Base-by-base conservation (phyloP, 2,113 vertebrate genomes). In the Cyanoliseus patagonus region DNA sequence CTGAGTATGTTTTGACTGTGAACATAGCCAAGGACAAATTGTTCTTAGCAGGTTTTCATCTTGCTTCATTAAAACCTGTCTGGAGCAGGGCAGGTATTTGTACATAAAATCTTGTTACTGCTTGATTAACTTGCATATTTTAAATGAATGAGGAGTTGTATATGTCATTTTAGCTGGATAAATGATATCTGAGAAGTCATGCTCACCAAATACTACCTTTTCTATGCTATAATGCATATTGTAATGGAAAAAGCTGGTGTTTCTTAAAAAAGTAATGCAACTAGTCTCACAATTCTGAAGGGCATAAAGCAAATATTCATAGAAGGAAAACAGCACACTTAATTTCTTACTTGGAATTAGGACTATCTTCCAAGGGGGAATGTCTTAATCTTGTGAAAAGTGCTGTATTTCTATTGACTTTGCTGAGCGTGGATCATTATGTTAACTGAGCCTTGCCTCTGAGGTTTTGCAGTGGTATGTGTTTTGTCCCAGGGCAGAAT, bases 1-100 rank as follows among this genome's bases (percentile, higher is more conserved):
- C 81, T n/a, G 52, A 79, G 30, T 22, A 28, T 85, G 80, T 86
- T 95, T 93, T 61, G 64, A 9, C 68, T 92, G 27, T 42, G 81
- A 86, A 72, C 42, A 19, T 6, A 51, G 41, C 13, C 31, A 77
- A 77, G 68, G 39, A 83, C 79, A 90, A 81, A 64, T 22, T 74
- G 20, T 55, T 39, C 78, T 67, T 64, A 75, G 64, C 46, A 75
- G 76, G 51, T 86, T 86, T 88, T 86, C 46, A 49, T 77, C 64
- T 30, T 3, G 3, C 9, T n/a, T 42, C 10, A 20, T 31, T 74
- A 78, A 88, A 88, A 81, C 55, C 23, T 77, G n/a, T 42, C 18
- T 70, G 67, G 41, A 83, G 17, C 41, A 77, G 72, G 31, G 25
- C 27, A 86, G 83, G 31, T 13, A 86, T 35, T 44, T 63, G 44